These are phyloP conservation scores for Drosophila repletoides DNA, from an alignment of 1,140 invertebrate species.

Conservation along the genomic window DNA sequence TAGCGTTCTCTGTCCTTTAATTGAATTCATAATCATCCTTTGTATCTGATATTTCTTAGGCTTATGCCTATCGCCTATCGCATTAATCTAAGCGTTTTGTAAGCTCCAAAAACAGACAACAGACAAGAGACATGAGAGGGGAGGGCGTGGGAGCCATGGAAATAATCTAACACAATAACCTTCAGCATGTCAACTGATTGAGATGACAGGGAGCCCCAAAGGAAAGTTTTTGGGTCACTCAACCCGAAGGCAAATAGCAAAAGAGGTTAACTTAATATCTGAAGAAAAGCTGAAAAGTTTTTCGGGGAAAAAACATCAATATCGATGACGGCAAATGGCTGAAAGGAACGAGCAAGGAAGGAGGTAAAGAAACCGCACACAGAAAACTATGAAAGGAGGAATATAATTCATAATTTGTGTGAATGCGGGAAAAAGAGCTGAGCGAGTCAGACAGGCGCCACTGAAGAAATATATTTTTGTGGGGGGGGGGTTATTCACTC, in stretches of 20 bases:
- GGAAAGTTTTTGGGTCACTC: slow-evolving; percentile 40
- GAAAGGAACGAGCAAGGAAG: not conserved
- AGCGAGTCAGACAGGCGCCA: slow-evolving; percentile 47
- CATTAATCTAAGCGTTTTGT: slow-evolving; percentile 46
- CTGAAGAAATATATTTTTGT: no score
- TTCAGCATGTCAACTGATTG: slow-evolving; percentile 41
- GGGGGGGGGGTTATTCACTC: slow-evolving; percentile 35
- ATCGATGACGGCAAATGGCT: slow-evolving; percentile 41
- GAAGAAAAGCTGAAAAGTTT: slow-evolving; percentile 33
- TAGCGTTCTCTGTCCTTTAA: not conserved
- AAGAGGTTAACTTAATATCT: slow-evolving; percentile 39
- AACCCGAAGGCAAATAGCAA: slow-evolving; percentile 1
- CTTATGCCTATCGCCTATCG: slow-evolving; percentile 22
- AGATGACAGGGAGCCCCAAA: slow-evolving; percentile 14
- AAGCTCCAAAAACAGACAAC: slow-evolving; percentile 7
- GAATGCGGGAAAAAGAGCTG: slow-evolving; percentile 32
- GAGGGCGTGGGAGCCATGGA: no score
- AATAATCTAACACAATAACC: slow-evolving; percentile 54
- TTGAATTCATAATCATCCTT: slow-evolving; percentile 20
- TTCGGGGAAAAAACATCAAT: slow-evolving; percentile 31
- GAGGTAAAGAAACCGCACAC: no score
- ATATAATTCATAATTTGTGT: slow-evolving; percentile 54
- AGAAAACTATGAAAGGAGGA: slow-evolving; percentile 44
- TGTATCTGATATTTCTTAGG: slow-evolving; percentile 7
- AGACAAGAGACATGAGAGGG: slow-evolving; percentile 28